Base-by-base conservation (phyloP, 1,140 invertebrate genomes). In the Agraylea sexmaculata region DNA sequence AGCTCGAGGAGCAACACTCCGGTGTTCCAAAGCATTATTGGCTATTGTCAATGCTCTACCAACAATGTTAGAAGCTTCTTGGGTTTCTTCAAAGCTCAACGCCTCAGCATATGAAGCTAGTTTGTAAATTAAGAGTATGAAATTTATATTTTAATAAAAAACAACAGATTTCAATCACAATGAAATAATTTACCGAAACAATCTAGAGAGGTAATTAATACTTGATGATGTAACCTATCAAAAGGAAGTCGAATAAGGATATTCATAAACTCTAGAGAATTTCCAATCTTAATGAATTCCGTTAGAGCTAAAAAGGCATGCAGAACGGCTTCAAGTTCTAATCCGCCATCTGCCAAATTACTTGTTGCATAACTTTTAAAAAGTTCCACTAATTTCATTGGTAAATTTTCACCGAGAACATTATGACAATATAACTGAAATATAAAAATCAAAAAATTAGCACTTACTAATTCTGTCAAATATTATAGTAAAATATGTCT, bases 261-360 rank as follows among this genome's bases (percentile, higher is more conserved):
- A 40, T 72, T 62, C 57, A 87, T 73, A 27, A 88, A 59, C 32
- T 72, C 69, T 3, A 77, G 74, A 2, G 61, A 56, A 51, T 84
- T 80, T 30, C 76, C 66, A 16, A 66, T 55, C 25, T 74, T 74
- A 12, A 85, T 73, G 43, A 73, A 77, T 56, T 90, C 87, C 1
- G 84, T 78, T 4, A 92, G 64, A 16, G 88, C 80, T 31, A 73
- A 70, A 55, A 88, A 85, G 25, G 83, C 82, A 64, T 84, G 87
- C 45, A 93, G 70, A 29, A 79, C 77, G 2, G 84, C 79, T 56
- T 94, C 86, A 5, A 85, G 58, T 12, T 73, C 69, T 45, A 77
- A 73, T 72, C 79, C 80, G 35, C 60, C 56, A 32, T 62, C 57
- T 4, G 37, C 32, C 42, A 39, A 64, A 42, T 40, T 60, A 57